phyloP scores from a whole-genome alignment of 2,113 vertebrate species.

The Pachyramphus minor region DNA sequence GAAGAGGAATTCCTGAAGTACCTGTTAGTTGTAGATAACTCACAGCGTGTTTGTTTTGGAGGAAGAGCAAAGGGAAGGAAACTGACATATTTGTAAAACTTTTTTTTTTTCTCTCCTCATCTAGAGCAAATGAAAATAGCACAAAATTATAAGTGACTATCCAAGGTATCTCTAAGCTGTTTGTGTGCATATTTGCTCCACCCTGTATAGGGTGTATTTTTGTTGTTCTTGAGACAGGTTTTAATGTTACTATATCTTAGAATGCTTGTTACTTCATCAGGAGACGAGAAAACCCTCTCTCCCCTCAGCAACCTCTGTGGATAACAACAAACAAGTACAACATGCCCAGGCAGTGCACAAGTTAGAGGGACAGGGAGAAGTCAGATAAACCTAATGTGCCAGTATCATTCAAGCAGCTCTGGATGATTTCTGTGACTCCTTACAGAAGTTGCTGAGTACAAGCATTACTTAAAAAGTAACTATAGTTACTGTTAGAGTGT shows the following conservation, averaged over 20 bases:
- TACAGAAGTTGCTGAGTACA: not conserved
- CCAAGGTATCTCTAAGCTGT: not conserved
- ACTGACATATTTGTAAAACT: not conserved
- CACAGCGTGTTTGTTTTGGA: conserved; percentile 4
- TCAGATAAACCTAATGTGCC: not conserved
- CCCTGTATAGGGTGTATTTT: not conserved
- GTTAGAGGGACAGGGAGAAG: not conserved
- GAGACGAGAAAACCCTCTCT: not conserved
- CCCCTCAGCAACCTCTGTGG: not conserved
- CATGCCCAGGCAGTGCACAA: not conserved
- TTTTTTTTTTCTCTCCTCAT: not conserved
- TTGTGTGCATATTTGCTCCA: not conserved
- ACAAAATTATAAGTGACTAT: not conserved
- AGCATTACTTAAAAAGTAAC: not conserved
- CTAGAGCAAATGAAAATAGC: conserved; percentile 4
- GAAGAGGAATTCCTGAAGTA: conserved; percentile 43
- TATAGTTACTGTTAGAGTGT: not conserved
- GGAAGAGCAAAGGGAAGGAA: conserved; percentile 56
- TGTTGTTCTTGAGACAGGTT: not conserved
- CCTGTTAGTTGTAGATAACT: conserved; percentile 3
- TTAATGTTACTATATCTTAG: not conserved
- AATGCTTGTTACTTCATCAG: not conserved
- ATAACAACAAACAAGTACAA: conserved; percentile 11
- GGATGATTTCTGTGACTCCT: not conserved
- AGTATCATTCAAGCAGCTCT: not conserved